Base-by-base conservation (phyloP, 92 coral and sea anemone species). In the Metridium senile region DNA sequence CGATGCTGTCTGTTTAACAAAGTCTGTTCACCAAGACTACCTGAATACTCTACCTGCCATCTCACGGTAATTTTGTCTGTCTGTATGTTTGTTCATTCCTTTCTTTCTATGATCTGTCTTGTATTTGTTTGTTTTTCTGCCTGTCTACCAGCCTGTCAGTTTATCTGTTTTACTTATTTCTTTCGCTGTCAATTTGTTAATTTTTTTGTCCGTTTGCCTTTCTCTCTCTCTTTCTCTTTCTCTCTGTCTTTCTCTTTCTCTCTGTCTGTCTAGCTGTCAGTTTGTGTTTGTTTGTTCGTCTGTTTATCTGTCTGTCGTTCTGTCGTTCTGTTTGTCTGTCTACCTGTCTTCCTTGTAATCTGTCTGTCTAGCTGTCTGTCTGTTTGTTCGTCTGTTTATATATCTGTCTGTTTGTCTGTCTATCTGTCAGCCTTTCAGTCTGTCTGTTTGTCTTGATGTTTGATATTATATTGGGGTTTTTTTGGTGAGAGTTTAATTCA, bases 1-100 rank as follows among this genome's bases (percentile, higher is more conserved):
- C 70, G 28, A 66, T 86, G 90, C 66, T 86, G 90, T 52, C 47
- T 81, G 22, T 63, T 86, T n/a, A 53, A 62, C 76, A 86, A 59
- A 34, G 0, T 62, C 20, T 86, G 90, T 49, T 21, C 80, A n/a
- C 87, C 87, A 16, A 86, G 47, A 76, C 84, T 82, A 21, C 67
- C 72, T 9, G 61, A 81, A 43, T 81, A 82, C 80, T 53, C 81
- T 3, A 76, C 85, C 26, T 82, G 90, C 68, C 74, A 87, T 57
- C 65, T 82, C 19, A 84, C 85, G 84, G 87, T 86, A 77, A 73
- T 81, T 18, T 13, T 39, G 49, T 39, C 18, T 62, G 68, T 62
- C 1, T 33, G 27, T n/a, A 9, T 62, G 33, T 39, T 13, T 39
- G 49, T 39, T 13, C 6, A 39, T 39, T 13, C 49, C n/a, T n/a